These are phyloP conservation scores for Drosophila ogumai DNA, from an alignment of 1,140 invertebrate genomes.

Conservation along the genomic window DNA sequence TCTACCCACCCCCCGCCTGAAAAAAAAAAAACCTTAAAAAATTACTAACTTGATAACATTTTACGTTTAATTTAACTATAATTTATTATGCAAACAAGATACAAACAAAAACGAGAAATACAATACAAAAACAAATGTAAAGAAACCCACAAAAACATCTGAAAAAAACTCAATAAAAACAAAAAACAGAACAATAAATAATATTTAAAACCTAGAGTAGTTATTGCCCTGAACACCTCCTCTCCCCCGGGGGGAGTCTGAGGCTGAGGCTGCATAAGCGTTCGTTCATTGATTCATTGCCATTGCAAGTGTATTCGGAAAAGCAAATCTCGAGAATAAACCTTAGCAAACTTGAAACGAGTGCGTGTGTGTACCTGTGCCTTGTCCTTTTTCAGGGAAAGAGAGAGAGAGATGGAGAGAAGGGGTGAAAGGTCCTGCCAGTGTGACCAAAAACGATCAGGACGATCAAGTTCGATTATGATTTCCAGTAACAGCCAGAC, in stretches of 20 bases:
- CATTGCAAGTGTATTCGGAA: constrained; percentile 52
- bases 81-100: constrained; percentile 78
- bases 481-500: not conserved
- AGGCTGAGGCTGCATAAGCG: constrained; percentile 6
- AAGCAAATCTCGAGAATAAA: constrained; percentile 43
- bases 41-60: constrained; percentile 71
- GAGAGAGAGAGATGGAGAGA: not conserved
- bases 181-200: constrained; percentile 78
- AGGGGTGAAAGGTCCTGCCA: not conserved
- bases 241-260: constrained; percentile 13
- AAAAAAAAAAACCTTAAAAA: constrained; percentile 42
- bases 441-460: not conserved
- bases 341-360: constrained; percentile 43
- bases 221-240: constrained; percentile 31
- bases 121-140: constrained; percentile 78
- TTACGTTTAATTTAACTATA: constrained; percentile 80
- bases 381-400: constrained; percentile 13
- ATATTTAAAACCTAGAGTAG: constrained; percentile 50
- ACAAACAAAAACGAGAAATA: constrained; percentile 57
- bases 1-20: constrained; percentile 20
- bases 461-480: not conserved
- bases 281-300: constrained; percentile 34
- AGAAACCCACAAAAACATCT: constrained; percentile 65
- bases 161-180: constrained; percentile 65
- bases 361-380: constrained; percentile 4